These are phyloP conservation scores for Neoscelio sp. DNA, from an alignment of 2,888 invertebrate genomes.

Conservation along the genomic window DNA sequence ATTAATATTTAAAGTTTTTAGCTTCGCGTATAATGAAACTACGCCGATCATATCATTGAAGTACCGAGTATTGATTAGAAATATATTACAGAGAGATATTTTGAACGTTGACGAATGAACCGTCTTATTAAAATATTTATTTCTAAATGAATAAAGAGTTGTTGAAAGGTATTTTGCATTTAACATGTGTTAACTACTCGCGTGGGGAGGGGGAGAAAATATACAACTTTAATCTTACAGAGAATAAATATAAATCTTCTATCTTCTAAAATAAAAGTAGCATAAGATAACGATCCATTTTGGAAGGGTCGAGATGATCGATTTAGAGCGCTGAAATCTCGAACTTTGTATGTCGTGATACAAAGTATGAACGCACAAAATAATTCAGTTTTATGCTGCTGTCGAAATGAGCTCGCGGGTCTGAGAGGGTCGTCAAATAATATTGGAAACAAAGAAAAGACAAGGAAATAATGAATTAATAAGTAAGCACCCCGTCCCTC, in stretches of 20 bases:
- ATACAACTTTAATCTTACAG: slow-evolving; percentile 34
- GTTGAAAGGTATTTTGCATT: slow-evolving; percentile 60
- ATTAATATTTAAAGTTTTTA: slow-evolving; percentile 41
- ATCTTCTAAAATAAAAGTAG: slow-evolving; percentile 47
- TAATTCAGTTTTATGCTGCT: slow-evolving; percentile 19
- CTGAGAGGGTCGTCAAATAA: too few relatives aligned
- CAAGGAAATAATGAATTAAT: slow-evolving; percentile 39
- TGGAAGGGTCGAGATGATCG: slow-evolving; percentile 64
- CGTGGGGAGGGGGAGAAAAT: slow-evolving; percentile 4
- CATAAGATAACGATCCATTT: slow-evolving; percentile 39
- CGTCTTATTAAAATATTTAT: slow-evolving; percentile 48
- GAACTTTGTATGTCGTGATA: slow-evolving; percentile 33
- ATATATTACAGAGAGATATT: slow-evolving; percentile 59
- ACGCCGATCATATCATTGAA: slow-evolving; percentile 56
- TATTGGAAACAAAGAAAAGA: too few relatives aligned
- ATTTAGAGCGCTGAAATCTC: slow-evolving; percentile 31
- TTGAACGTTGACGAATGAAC: slow-evolving; percentile 56
- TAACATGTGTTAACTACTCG: slow-evolving; percentile 55
- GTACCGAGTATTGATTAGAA: slow-evolving; percentile 51
- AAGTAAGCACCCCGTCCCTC: slow-evolving; percentile 66
- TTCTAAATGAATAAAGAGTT: slow-evolving; percentile 43
- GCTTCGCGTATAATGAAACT: slow-evolving; percentile 36
- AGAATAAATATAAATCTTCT: slow-evolving; percentile 35
- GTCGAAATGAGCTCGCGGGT: slow-evolving; percentile 23
- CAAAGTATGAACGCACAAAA: slow-evolving; percentile 62